Evolutionary conservation across 1,140 invertebrate species (phyloP), one percentile per base, ranked within the genome.

Genomic region (Melanaphis sacchari): DNA sequence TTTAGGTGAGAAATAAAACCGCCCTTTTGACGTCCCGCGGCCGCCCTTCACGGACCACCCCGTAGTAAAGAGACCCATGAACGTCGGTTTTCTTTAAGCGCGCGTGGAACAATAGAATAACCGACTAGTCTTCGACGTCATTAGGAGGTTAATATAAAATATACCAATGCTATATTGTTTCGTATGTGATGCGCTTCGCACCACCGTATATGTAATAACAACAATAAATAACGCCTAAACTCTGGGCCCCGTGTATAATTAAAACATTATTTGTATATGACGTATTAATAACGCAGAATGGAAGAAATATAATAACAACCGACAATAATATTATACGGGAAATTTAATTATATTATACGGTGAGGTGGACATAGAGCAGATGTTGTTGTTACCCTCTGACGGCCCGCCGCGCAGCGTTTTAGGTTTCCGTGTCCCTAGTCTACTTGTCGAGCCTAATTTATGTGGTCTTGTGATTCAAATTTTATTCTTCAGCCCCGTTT

Each of bases 261-360:
- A 93, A 93, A 93, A 93, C 91, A 31, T 93, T 93, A 93, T 93
- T 85, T 85, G 43, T 49, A 85, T 85, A 41, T 54, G 76, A 93
- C 66, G 46, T 93, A 52, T 84, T 84, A 93, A 84, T 90, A 90
- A 90, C 89, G 36, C 11, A 9, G 54, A 90, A 59, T 76, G 59
- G 59, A 76, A 15, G n/a, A 88, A 88, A 46, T 38, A 36, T 36
- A 88, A 88, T 36, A 43, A 31, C 11, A 36, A 52, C 87, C 46
- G 0, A 7, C n/a, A 46, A 43, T 46, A 87, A 46, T 87, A 87
- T 43, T 6, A 87, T 43, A 52, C 15, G 22, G 38, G 24, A 90
- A 59, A 59, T 59, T 90, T 90, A 59, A 90, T 90, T 90, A 59
- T 54, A 36, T 38, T 54, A 43, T n/a, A 90, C 52, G 87, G n/a